Percentiles rank a stretch among this genome's conserved stretches.
phyloP scores from a whole-genome alignment of 2,113 vertebrate species.

The Oxyura jamaicensis region DNA sequence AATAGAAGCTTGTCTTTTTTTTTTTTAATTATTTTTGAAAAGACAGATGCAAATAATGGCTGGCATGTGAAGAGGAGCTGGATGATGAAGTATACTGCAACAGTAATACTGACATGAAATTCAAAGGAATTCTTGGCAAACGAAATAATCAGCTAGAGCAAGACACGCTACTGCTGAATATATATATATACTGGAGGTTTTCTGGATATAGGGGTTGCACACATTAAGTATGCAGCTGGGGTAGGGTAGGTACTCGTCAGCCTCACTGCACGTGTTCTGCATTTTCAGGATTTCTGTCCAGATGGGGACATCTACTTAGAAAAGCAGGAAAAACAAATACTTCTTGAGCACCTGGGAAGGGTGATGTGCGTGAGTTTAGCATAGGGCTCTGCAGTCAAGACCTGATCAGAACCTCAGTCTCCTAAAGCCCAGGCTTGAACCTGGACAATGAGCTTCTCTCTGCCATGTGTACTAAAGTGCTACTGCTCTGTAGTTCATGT shows the following conservation, averaged over 20 bases:
- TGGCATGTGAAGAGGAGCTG: neutral
- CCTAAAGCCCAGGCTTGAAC: neutral
- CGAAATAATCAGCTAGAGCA: neutral
- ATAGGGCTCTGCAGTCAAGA: neutral
- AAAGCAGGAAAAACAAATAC: neutral
- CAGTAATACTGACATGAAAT: neutral
- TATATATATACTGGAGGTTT: neutral
- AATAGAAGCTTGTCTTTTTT: neutral
- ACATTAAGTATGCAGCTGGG: accelerated
- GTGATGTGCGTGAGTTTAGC: neutral
- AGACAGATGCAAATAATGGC: neutral
- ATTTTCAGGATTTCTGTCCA: neutral
- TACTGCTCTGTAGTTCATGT: neutral
- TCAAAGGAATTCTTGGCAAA: conserved; percentile 18
- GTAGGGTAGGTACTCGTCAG: neutral
- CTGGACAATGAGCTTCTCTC: neutral
- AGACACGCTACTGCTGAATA: neutral
- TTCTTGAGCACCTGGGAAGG: accelerated
- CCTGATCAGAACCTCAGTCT: neutral
- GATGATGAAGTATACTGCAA: neutral
- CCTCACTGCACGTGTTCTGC: neutral
- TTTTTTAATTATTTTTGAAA: neutral
- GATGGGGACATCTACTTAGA: neutral
- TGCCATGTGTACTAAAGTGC: accelerated
- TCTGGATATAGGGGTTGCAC: neutral